Conservation (phyloP, 2,113 vertebrate genomes). For the Myocastor coypus region DNA sequence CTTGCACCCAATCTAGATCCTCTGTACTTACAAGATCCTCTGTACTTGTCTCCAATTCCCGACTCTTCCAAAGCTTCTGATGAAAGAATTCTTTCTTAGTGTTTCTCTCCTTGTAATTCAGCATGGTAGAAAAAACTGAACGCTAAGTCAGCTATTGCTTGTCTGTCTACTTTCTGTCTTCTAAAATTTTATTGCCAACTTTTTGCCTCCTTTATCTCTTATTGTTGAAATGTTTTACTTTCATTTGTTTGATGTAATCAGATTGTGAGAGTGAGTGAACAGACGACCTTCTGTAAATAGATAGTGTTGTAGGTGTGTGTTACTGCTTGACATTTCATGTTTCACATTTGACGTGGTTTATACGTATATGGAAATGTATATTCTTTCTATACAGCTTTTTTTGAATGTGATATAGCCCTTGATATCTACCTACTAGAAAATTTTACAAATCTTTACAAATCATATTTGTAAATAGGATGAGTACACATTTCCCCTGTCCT, state of each 20-base stretch:
- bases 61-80: not conserved
- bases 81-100: constrained; percentile 23
- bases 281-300: not conserved
- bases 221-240: not conserved
- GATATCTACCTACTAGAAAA: not conserved
- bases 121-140: not conserved
- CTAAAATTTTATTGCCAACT: not conserved
- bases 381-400: constrained; percentile 12
- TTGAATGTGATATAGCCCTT: constrained; percentile 39
- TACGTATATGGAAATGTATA: not conserved
- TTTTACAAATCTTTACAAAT: not conserved
- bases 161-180: not conserved
- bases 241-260: constrained; percentile 32
- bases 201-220: no score
- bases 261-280: not conserved
- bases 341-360: not conserved
- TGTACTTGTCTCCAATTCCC: not conserved
- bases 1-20: not conserved
- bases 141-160: constrained; percentile 15
- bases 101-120: not conserved
- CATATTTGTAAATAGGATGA: constrained; percentile 28
- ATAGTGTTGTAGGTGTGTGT: constrained; percentile 45
- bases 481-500: constrained; percentile 64
- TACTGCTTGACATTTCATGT: constrained; percentile 27
- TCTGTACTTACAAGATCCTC: not conserved